Evolutionary conservation across 2,888 invertebrate genomes (phyloP).

Genomic region (Coronaproctus castanopsis): DNA sequence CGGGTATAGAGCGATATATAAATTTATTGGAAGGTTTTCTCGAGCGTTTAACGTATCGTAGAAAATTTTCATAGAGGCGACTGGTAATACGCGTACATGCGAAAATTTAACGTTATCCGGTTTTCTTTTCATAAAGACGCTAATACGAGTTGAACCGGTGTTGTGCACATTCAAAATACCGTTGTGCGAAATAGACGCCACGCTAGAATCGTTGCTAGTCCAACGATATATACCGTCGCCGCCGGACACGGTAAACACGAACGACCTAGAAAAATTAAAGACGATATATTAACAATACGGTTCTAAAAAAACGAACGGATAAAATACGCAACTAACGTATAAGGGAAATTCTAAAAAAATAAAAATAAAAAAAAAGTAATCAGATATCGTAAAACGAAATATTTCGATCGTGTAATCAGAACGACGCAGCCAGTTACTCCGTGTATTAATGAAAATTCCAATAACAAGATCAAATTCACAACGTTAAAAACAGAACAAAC

Average conservation of each 20-base stretch:
- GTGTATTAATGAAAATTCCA: too few relatives aligned
- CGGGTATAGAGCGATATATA: background rate
- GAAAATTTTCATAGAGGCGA: background rate
- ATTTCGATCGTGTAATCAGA: too few relatives aligned
- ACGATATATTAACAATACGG: too few relatives aligned
- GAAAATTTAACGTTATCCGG: background rate
- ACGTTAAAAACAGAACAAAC: too few relatives aligned
- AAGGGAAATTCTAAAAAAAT: too few relatives aligned
- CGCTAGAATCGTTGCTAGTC: background rate
- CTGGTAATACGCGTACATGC: background rate
- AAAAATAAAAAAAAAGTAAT: too few relatives aligned
- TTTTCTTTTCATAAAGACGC: background rate
- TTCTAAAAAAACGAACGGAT: too few relatives aligned
- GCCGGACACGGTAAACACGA: background rate
- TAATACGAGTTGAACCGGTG: background rate
- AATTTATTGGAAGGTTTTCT: background rate
- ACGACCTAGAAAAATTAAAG: background rate
- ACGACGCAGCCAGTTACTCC: too few relatives aligned
- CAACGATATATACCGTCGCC: background rate
- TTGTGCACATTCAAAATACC: background rate
- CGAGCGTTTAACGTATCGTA: background rate
- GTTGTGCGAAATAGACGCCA: background rate
- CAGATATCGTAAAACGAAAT: too few relatives aligned
- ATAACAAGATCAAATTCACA: too few relatives aligned
- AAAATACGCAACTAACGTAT: too few relatives aligned